A percentile compares a stretch with the other conserved stretches of the same genome.
Conservation (phyloP, 2,888 invertebrate genomes). For the Oasisia sp. region DNA sequence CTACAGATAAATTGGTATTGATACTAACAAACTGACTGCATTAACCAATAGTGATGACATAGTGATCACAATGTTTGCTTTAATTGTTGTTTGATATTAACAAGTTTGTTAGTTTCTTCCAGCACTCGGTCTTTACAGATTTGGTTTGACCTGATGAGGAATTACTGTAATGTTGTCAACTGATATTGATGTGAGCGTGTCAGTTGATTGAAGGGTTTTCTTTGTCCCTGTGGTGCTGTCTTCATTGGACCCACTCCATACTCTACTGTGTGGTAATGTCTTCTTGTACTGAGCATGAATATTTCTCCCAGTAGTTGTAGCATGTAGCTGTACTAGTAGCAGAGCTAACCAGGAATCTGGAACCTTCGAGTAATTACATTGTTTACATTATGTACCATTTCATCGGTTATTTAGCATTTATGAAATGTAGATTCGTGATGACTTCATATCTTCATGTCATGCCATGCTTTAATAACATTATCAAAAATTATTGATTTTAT, state of each 20-base stretch:
- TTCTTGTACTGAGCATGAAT: not conserved
- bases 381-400: not conserved
- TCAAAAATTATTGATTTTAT: not conserved
- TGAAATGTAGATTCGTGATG: not conserved
- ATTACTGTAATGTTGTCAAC: not conserved
- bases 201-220: not conserved
- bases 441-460: not conserved
- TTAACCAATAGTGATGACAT: not conserved
- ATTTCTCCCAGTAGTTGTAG: not conserved
- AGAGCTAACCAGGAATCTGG: not conserved
- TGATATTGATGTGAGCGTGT: not conserved
- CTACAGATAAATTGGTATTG: not conserved
- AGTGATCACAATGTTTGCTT: not conserved
- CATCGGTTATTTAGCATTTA: not conserved
- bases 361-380: not conserved
- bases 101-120: not conserved
- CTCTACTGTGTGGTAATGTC: not conserved
- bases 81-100: not conserved
- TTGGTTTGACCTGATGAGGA: not conserved
- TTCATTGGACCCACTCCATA: not conserved
- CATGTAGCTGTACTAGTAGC: not conserved
- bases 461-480: not conserved
- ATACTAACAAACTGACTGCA: not conserved
- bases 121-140: not conserved
- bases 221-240: not conserved